phyloP scores from a whole-genome alignment of 2,113 vertebrate species.

The Nothocercus nigrocapillus region DNA sequence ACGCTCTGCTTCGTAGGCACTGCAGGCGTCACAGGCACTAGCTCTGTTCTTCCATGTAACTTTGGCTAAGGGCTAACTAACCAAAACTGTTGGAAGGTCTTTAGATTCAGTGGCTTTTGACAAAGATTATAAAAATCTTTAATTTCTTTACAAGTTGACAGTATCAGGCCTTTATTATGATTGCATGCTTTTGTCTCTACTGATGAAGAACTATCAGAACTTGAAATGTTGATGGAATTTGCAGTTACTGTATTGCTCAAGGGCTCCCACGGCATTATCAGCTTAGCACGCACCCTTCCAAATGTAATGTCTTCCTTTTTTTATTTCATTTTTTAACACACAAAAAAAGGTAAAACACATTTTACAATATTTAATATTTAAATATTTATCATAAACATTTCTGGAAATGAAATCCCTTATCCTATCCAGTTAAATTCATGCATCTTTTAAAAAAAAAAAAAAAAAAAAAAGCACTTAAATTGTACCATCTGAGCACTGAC shows the following conservation, averaged over 20 bases:
- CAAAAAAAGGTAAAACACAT: neutral
- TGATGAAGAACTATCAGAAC: neutral
- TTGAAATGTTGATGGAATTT: neutral
- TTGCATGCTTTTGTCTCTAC: neutral
- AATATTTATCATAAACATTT: neutral
- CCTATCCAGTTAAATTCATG: conserved; percentile 16
- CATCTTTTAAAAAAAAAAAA: neutral
- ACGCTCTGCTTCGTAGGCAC: neutral
- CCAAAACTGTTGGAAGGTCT: neutral
- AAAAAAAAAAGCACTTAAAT: neutral
- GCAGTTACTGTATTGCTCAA: neutral
- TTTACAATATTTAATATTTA: neutral
- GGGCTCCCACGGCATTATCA: neutral
- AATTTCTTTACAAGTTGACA: neutral
- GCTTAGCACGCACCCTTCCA: neutral
- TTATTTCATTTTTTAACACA: neutral
- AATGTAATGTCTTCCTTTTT: neutral
- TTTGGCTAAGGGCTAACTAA: neutral
- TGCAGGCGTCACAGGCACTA: neutral
- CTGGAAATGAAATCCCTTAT: neutral
- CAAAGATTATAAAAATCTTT: neutral
- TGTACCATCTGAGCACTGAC: conserved; percentile 40
- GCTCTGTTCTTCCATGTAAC: neutral
- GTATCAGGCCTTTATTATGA: neutral
- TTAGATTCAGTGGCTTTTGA: neutral